phyloP scores from a whole-genome alignment of 2,113 vertebrate species.

The Gavialis gangeticus region DNA sequence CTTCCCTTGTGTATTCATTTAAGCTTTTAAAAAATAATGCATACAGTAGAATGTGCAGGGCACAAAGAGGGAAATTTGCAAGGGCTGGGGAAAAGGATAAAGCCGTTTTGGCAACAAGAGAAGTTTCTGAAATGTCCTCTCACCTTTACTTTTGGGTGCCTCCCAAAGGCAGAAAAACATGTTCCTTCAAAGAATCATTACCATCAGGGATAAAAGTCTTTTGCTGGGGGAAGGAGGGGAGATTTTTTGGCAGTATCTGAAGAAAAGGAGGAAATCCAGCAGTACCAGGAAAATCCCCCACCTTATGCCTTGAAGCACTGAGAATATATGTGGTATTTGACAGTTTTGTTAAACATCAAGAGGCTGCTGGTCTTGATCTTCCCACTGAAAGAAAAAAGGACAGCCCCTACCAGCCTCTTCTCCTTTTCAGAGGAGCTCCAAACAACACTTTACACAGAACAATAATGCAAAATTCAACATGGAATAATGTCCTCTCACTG shows the following conservation, averaged over 20 bases:
- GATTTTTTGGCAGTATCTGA: neutral
- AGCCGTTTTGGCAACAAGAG: neutral
- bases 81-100: constrained; percentile 16
- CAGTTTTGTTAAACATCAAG: neutral
- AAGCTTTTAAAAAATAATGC: neutral
- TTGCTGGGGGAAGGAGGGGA: neutral
- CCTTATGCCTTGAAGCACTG: neutral
- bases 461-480: neutral
- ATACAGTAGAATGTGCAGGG: neutral
- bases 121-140: neutral
- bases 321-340: neutral
- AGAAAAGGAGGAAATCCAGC: neutral
- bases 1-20: neutral
- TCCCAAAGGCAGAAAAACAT: neutral
- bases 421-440: neutral
- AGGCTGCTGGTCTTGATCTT: neutral
- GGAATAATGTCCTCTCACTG: neutral
- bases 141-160: neutral
- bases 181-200: neutral
- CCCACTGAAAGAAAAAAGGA: neutral
- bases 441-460: neutral
- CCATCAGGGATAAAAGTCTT: neutral
- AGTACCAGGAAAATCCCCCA: fast-evolving
- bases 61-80: neutral
- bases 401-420: neutral